Evolutionary conservation across 2,797 vertebrate species (phyloP), one percentile per base, ranked within the genome.

Genomic region (Delichon dasypus): DNA sequence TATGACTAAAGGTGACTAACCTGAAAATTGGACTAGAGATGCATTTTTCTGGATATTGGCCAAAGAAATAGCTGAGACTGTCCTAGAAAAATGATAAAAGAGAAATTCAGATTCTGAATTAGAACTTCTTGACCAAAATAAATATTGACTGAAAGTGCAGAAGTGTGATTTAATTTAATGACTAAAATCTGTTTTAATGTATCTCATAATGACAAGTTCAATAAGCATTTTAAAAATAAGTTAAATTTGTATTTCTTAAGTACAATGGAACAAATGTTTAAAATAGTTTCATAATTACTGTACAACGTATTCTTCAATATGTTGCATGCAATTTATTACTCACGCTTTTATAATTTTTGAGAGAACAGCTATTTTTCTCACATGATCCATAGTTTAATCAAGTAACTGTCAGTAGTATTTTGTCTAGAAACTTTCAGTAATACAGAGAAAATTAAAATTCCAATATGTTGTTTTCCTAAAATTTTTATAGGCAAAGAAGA

Each of bases 401-500:
- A 94, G 60, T 90, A 81, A 85, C 51, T 96, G 54, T 94, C 86
- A 84, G 71, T 93, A 93, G 40, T 83, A 36, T 90, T 96, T 85
- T 97, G 94, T 96, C 84, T 97, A 94, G 53, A 97, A 95, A 51
- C 27, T 76, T 93, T 68, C 77, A 95, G 66, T 95, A 68, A 94
- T 81, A 93, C 57, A 78, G 66, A 64, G 81, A 97, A 89, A 96
- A 92, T 96, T 96, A 91, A 97, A 97, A 97, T 97, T 98, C 97
- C 97, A 97, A 97, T 96, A 87, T 96, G 97, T 98, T 98, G 96
- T 99, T 97, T 98, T 96, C 97, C 96, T 98, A 96, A 98, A 98
- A 98, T 98, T 98, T 98, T 98, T 98, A 93, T 98, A 99, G 99
- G 98, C 98, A 98, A 98, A 98, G 98, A 98, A 98, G 98, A 99